Conservation (phyloP, 2,797 vertebrate genomes). For the Coreius guichenoti region DNA sequence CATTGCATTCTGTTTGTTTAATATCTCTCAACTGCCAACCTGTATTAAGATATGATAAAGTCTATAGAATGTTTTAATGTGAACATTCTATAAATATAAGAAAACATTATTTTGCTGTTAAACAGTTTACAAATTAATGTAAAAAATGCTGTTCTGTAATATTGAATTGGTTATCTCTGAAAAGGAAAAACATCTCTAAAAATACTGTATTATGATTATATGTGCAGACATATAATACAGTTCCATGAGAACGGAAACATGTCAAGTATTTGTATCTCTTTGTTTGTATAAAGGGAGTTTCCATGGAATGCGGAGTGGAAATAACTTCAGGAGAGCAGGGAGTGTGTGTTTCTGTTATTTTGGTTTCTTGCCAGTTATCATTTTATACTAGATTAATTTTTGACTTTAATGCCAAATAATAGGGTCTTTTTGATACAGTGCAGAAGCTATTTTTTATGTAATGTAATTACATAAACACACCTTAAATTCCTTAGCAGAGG, state of each 20-base stretch:
- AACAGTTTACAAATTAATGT: neutral
- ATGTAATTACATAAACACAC: no score
- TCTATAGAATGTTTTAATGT: neutral
- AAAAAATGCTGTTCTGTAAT: neutral
- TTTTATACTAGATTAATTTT: neutral
- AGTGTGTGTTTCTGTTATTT: conserved; percentile 25
- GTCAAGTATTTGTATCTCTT: neutral
- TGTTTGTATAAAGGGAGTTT: conserved; percentile 50
- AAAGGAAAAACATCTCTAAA: neutral
- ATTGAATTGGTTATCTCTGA: neutral
- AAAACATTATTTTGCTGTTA: neutral
- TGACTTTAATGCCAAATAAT: neutral
- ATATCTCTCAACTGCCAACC: neutral
- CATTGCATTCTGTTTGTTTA: neutral
- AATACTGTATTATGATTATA: neutral
- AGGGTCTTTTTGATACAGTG: neutral
- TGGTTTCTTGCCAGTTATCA: neutral
- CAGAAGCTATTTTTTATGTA: neutral
- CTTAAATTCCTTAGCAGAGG: neutral
- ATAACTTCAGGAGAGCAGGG: conserved; percentile 19
- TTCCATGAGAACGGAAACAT: neutral
- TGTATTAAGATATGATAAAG: neutral
- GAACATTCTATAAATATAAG: neutral
- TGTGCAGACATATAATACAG: neutral
- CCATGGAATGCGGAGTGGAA: conserved; percentile 38